Evolutionary conservation across 2,888 invertebrate genomes (phyloP), one percentile per base, ranked within the genome.

Genomic region (Plusia festucae): DNA sequence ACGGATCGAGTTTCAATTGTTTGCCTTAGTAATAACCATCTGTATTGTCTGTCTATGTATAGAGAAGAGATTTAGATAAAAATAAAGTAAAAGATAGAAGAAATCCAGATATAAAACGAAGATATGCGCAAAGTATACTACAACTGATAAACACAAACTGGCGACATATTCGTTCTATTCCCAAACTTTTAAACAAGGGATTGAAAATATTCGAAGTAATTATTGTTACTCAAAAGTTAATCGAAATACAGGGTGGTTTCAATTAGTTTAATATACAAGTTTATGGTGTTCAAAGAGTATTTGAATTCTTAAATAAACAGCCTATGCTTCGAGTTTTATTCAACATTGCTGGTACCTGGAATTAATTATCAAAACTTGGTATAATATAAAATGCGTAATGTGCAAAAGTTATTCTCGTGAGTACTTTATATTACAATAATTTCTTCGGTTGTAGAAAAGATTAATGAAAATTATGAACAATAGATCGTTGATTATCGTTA

Each of bases 191-290:
- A 61, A 62, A 53, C 65, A 66, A 69, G 61, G 68, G 46, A 65
- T 51, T 22, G 22, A 63, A 56, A 65, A 75, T 60, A 46, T 27
- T 68, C 30, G 56, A 53, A 61, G 18, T 64, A 55, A 70, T 60
- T 68, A 74, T 66, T 64, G 53, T 78, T 77, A 61, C 24, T 70
- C 56, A 73, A 70, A 62, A 66, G 65, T 79, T 66, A 72, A 68
- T 68, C 65, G 67, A 83, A 82, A 78, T 79, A 91, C 91, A 91
- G 91, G 90, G 91, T 91, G 91, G 91, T 91, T 91, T 89, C 81
- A 68, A 81, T 78, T 78, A 71, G 60, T 78, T 74, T 64, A 65
- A 69, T 78, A 78, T 70, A 70, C 54, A 70, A 81, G 60, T 73
- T 71, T 40, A 63, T 55, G 66, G 58, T 71, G 63, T 69, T 75